Evolutionary conservation across 2,113 vertebrate genomes (phyloP).

Genomic region (Esox niger): DNA sequence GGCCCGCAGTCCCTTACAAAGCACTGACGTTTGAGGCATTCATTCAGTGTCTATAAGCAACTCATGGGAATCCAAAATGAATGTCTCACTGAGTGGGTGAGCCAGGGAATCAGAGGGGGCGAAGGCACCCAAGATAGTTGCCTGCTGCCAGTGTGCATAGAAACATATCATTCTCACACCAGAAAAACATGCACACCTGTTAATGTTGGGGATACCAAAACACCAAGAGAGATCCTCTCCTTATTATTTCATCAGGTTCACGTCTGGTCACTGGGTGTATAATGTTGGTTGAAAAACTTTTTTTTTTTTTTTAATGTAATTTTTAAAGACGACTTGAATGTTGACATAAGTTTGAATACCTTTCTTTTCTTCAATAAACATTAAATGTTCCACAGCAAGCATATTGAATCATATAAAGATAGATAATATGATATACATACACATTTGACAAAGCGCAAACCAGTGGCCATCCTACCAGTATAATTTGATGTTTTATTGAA

Average conservation of each 20-base stretch:
- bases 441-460: no score
- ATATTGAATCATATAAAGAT: no score
- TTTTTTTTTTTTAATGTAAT: no score
- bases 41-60: not conserved
- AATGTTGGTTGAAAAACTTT: no score
- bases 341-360: no score
- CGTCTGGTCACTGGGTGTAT: not conserved
- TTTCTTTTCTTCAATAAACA: no score
- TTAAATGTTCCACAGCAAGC: no score
- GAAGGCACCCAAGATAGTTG: no score
- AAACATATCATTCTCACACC: not conserved
- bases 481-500: no score
- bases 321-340: no score
- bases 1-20: not conserved
- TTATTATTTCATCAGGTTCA: not conserved
- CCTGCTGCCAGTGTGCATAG: not conserved
- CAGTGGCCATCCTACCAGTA: no score
- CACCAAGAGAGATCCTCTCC: not conserved
- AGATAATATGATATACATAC: no score
- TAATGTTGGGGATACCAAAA: not conserved
- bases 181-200: not conserved
- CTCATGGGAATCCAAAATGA: not conserved
- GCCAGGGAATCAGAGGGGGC: not conserved
- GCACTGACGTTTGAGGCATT: not conserved
- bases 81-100: not conserved